Base-by-base conservation (phyloP, 2,797 vertebrate genomes). In the Lindbergichthys nudifrons region DNA sequence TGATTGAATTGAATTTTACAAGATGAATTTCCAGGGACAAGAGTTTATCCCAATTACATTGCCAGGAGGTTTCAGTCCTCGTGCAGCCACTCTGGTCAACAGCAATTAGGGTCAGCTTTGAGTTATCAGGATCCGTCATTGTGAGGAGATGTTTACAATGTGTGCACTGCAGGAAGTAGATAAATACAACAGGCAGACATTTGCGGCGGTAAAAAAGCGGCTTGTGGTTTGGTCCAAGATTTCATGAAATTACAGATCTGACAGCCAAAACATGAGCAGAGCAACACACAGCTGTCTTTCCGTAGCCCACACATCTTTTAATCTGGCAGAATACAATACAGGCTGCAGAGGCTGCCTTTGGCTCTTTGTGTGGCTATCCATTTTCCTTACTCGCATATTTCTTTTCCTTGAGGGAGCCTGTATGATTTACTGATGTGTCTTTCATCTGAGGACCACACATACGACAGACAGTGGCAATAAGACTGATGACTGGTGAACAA, bases 1-100 rank as follows among this genome's bases (percentile, higher is more conserved):
- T 87, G 88, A 94, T 81, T 90, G 88, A 90, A 93, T 91, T 91
- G 91, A 89, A 93, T 94, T 93, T 92, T 83, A 88, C 80, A 91
- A 93, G 92, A 94, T 91, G 82, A 92, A 93, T 92, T 89, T 89
- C 83, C 75, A 58, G 81, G 32, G 86, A 93, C 88, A 89, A 88
- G 88, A 92, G 87, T 91, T 93, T 91, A 87, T 92, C 85, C 91
- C 90, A 92, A 92, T 93, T 92, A 93, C 83, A 86, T 79, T 64
- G 85, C 83, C 73, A 80, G 84, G 88, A 89, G 85, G 89, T 82
- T 87, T 84, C 70, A 86, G 86, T 87, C 76, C 71, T 77, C 64
- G 80, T 78, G 77, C 63, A 78, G 79, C 79, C 79, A 82, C 82
- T 89, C 76, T 71, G 87, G 85, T 91, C 91, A 89, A 67, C 88